Percentiles rank a stretch among this genome's conserved stretches.
phyloP scores from a whole-genome alignment of 1,140 invertebrate genomes.

The Zaprionus gabonicus region DNA sequence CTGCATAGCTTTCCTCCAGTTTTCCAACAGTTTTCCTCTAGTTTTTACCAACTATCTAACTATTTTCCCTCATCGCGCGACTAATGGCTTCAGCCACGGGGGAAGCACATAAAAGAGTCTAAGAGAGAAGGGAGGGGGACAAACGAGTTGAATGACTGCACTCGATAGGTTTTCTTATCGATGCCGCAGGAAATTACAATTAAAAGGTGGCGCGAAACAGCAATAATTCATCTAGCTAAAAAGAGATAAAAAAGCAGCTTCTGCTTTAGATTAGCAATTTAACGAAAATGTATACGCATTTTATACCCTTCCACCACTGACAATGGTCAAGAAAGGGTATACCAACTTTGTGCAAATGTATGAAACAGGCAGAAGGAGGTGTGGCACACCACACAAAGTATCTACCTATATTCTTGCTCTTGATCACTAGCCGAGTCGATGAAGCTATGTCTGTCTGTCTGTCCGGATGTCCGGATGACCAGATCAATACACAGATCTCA shows the following conservation, averaged over 20 bases:
- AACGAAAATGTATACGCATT: not conserved
- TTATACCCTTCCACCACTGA: not conserved
- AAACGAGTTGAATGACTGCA: constrained; percentile 45
- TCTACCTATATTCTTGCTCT: too few species aligned
- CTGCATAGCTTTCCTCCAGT: constrained; percentile 12
- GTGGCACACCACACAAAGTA: too few species aligned
- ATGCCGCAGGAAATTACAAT: constrained; percentile 28
- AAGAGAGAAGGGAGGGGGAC: not conserved
- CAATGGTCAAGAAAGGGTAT: too few species aligned
- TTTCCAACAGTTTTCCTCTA: constrained; percentile 1
- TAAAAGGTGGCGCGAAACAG: not conserved
- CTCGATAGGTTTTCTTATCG: constrained; percentile 30
- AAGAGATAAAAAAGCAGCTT: not conserved
- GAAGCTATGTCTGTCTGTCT: too few species aligned
- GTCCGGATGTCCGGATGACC: too few species aligned
- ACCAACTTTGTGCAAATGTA: too few species aligned
- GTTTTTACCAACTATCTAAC: constrained; percentile 47
- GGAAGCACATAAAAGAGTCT: not conserved
- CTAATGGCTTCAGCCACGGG: constrained; percentile 31
- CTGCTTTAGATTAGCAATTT: not conserved
- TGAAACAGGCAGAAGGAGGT: too few species aligned
- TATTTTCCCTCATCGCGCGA: constrained; percentile 37
- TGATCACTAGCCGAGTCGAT: too few species aligned
- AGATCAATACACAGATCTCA: too few species aligned
- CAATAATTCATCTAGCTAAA: constrained; percentile 1